Conservation (phyloP, 23 tunicate species). For the Trididemnum miniatum region DNA sequence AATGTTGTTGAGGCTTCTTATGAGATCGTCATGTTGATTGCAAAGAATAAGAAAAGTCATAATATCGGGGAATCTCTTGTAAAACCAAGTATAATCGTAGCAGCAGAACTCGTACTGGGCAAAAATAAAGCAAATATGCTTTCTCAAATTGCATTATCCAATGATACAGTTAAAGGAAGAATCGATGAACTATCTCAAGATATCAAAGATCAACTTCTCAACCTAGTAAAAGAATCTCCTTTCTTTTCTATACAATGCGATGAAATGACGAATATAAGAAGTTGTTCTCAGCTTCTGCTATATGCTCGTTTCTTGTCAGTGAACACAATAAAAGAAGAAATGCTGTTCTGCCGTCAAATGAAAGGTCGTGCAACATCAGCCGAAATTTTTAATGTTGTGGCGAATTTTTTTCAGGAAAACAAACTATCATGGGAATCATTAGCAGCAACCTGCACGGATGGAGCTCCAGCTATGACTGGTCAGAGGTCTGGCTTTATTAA, state of each 20-base stretch:
- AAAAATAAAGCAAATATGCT: slow-evolving; percentile 49
- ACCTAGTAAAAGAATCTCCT: slow-evolving; percentile 41
- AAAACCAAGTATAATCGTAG: slow-evolving; percentile 43
- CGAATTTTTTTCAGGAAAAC: slow-evolving; percentile 26
- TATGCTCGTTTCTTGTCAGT: slow-evolving; percentile 40
- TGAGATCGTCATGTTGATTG: slow-evolving; percentile 44
- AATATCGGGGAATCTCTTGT: slow-evolving; percentile 39
- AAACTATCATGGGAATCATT: slow-evolving; percentile 36
- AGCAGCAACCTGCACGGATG: slow-evolving; percentile 25
- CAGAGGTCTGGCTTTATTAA: slow-evolving; percentile 31
- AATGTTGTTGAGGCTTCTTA: slow-evolving; percentile 45
- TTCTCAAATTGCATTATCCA: slow-evolving; percentile 54
- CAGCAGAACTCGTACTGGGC: slow-evolving; percentile 61
- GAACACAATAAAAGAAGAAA: slow-evolving; percentile 31
- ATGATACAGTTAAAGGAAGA: slow-evolving; percentile 43
- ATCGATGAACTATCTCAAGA: slow-evolving; percentile 49
- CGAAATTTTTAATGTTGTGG: slow-evolving; percentile 35
- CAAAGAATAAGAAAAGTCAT: slow-evolving; percentile 47
- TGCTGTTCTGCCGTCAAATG: slow-evolving; percentile 37
- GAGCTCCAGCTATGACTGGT: slow-evolving; percentile 44
- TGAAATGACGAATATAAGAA: slow-evolving; percentile 29
- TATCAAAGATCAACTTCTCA: slow-evolving; percentile 43
- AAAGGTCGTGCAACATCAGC: slow-evolving; percentile 41
- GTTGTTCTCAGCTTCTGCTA: slow-evolving; percentile 35
- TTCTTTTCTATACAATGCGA: slow-evolving; percentile 42